phyloP scores from a whole-genome alignment of 2,888 invertebrate genomes.

The Sinotaia quadrata region DNA sequence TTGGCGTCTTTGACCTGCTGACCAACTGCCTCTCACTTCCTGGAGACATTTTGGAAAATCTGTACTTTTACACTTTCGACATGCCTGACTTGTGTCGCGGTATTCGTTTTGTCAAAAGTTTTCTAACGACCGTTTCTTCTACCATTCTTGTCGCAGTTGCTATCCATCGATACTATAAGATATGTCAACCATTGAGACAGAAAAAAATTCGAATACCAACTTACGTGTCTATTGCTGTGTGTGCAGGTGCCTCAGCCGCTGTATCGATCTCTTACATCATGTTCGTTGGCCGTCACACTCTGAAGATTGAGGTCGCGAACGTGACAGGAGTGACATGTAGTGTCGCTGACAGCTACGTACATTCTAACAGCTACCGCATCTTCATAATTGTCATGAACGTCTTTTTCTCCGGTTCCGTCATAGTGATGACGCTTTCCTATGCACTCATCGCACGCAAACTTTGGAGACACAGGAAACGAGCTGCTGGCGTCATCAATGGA shows the following conservation, averaged over 20 bases:
- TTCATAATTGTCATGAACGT: constrained; percentile 44
- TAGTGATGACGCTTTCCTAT: constrained; percentile 42
- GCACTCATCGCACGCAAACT: constrained; percentile 43
- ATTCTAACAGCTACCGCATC: constrained; percentile 39
- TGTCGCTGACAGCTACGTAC: constrained; percentile 39
- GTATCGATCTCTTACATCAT: constrained; percentile 44
- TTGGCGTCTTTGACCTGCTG: constrained; percentile 56
- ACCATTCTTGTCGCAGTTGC: constrained; percentile 55
- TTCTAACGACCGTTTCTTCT: constrained; percentile 52
- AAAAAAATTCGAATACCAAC: too few relatives aligned
- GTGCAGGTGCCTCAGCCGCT: constrained; percentile 41
- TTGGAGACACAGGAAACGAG: constrained; percentile 36
- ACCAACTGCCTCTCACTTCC: constrained; percentile 54
- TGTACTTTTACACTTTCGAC: constrained; percentile 53
- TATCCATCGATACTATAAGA: constrained; percentile 51
- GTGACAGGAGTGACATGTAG: constrained; percentile 48
- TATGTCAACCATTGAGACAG: constrained; percentile 55
- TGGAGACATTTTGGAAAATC: constrained; percentile 51
- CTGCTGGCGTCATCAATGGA: not conserved
- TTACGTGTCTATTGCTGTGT: too few relatives aligned
- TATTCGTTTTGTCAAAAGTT: constrained; percentile 47
- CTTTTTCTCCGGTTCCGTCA: constrained; percentile 40
- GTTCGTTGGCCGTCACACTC: constrained; percentile 42
- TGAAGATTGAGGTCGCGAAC: constrained; percentile 32
- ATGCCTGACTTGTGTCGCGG: constrained; percentile 48